phyloP scores from a whole-genome alignment of 2,888 invertebrate species.

The Petrolisthes cinctipes region DNA sequence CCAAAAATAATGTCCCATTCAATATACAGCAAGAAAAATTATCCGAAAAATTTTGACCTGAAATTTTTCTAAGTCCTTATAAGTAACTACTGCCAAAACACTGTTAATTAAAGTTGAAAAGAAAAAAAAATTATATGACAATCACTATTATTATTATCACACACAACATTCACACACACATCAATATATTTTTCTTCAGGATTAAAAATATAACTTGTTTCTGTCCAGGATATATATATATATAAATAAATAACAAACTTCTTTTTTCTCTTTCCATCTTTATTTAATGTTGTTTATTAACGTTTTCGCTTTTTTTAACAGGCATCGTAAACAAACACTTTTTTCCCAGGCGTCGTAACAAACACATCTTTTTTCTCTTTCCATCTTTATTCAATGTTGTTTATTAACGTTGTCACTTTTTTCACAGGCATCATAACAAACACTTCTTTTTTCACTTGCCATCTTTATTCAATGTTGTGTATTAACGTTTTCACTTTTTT shows the following conservation, averaged over 20 bases:
- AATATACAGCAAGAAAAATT: neutral
- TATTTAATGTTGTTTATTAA: no score
- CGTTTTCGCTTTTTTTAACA: neutral
- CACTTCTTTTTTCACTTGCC: neutral
- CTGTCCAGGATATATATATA: neutral
- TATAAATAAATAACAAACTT: no score
- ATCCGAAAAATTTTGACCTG: neutral
- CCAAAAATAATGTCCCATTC: no score
- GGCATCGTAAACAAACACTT: no score
- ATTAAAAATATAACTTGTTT: neutral
- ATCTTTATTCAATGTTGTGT: no score
- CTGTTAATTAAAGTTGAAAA: no score
- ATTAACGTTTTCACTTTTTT: neutral
- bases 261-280: no score
- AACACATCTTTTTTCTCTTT: conserved; percentile 6
- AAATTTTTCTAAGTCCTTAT: neutral
- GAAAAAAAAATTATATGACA: no score
- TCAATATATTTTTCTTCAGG: neutral
- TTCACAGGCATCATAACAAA: conserved; percentile 42
- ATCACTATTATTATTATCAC: no score
- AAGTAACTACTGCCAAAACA: neutral
- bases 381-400: no score
- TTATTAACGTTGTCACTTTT: no score
- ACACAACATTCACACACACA: neutral
- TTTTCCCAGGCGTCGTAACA: conserved; percentile 42